Evolutionary conservation across 2,888 invertebrate species (phyloP).

Genomic region (Helicoverpa assulta): DNA sequence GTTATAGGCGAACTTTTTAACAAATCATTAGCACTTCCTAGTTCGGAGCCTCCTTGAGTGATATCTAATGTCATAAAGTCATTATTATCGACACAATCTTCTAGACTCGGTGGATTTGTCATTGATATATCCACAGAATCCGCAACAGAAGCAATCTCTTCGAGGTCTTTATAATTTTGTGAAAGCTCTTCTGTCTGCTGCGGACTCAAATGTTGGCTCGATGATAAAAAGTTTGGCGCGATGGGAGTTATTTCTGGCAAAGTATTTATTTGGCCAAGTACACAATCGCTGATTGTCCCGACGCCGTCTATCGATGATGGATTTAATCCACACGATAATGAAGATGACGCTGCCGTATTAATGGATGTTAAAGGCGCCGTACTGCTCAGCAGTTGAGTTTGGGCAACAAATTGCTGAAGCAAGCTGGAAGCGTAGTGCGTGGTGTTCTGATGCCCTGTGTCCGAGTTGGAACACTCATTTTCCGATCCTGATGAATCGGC

Average conservation of each 20-base stretch:
- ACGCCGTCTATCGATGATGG: slow-evolving; percentile 79
- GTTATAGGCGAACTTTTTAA: slow-evolving; percentile 85
- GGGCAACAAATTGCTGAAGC: slow-evolving; percentile 95
- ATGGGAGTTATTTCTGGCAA: slow-evolving; percentile 82
- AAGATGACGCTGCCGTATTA: slow-evolving; percentile 69
- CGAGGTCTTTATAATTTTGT: slow-evolving; percentile 87
- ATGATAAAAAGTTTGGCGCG: slow-evolving; percentile 78
- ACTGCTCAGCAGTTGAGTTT: slow-evolving; percentile 93
- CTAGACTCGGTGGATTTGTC: slow-evolving; percentile 82
- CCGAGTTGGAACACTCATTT: slow-evolving; percentile 91
- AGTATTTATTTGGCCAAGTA: slow-evolving; percentile 83
- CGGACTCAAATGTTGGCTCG: slow-evolving; percentile 84
- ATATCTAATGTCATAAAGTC: slow-evolving; percentile 87
- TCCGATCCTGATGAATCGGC: slow-evolving; percentile 93
- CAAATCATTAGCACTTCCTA: slow-evolving; percentile 83
- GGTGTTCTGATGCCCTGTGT: slow-evolving; percentile 87
- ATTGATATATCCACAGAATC: slow-evolving; percentile 83
- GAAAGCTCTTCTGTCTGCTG: slow-evolving; percentile 87
- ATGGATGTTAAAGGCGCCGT: slow-evolving; percentile 80
- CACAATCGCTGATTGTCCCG: slow-evolving; percentile 80
- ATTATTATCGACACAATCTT: slow-evolving; percentile 87
- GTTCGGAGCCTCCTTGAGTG: slow-evolving; percentile 79
- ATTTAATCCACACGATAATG: slow-evolving; percentile 74
- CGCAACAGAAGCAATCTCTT: slow-evolving; percentile 85
- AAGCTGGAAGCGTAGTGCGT: slow-evolving; percentile 93